Evolutionary conservation across 2,113 vertebrate genomes (phyloP).

Genomic region (Struthidea cinerea): DNA sequence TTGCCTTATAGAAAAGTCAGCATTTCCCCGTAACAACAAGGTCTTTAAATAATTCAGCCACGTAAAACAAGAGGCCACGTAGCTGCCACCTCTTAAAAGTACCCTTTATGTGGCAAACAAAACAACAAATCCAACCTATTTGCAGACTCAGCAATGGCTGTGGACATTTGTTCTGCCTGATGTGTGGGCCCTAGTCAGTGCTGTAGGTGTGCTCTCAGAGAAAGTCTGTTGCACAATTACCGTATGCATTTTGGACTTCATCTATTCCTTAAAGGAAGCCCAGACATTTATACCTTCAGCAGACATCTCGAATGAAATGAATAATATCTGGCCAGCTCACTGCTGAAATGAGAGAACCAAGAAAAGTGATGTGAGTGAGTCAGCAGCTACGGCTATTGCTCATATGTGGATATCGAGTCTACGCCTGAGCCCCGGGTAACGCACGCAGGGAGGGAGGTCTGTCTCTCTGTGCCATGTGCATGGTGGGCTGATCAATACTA

Average conservation of each 20-base stretch:
- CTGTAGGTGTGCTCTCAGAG: not conserved
- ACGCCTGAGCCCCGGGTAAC: not conserved
- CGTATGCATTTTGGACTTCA: not conserved
- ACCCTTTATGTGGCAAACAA: not conserved
- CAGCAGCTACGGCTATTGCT: constrained; percentile 23
- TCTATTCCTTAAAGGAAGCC: not conserved
- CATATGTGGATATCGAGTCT: not conserved
- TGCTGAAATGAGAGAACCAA: not conserved
- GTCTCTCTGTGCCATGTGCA: not conserved
- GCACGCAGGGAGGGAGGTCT: not conserved
- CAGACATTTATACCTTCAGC: not conserved
- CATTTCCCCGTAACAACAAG: not conserved
- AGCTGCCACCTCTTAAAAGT: not conserved
- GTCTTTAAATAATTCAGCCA: not conserved
- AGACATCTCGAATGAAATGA: constrained; percentile 14
- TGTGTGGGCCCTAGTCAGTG: rapidly evolving
- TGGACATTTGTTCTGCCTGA: not conserved
- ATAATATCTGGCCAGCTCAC: constrained; percentile 11
- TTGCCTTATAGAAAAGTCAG: not conserved
- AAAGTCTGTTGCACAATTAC: not conserved
- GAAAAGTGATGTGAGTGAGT: not conserved
- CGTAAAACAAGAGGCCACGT: not conserved
- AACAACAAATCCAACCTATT: not conserved
- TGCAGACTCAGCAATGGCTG: not conserved
- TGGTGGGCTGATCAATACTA: not conserved